A percentile compares a stretch with the other conserved stretches of the same genome.
Evolutionary conservation across 2,888 invertebrate genomes (phyloP).

Genomic region (Theretra japonica): DNA sequence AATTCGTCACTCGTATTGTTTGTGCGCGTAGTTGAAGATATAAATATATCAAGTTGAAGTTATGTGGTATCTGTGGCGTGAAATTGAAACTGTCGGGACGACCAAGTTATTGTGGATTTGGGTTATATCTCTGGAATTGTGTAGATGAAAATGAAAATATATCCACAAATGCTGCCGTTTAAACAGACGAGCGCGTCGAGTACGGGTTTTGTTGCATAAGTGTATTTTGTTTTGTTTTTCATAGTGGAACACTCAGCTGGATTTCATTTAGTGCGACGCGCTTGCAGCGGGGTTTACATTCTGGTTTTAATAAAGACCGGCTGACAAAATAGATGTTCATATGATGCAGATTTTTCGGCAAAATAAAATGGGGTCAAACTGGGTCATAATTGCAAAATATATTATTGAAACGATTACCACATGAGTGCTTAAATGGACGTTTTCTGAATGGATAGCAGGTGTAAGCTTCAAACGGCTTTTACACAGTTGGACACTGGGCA

Average conservation of each 20-base stretch:
- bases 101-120: constrained; percentile 40
- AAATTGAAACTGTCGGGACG: constrained; percentile 50
- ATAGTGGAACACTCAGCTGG: not conserved
- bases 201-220: constrained; percentile 4
- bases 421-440: not conserved
- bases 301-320: not conserved
- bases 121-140: constrained; percentile 36
- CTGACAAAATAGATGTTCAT: not conserved
- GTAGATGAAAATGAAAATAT: constrained; percentile 31
- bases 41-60: constrained; percentile 28
- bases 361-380: too few relatives aligned
- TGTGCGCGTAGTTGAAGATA: not conserved
- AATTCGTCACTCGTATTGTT: not conserved
- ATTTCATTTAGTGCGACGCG: not conserved
- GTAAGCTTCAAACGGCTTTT: not conserved
- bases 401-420: too few relatives aligned
- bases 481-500: not conserved
- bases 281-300: not conserved
- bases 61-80: constrained; percentile 49
- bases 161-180: constrained; percentile 16
- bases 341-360: not conserved
- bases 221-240: constrained; percentile 19
- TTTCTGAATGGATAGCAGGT: not conserved
- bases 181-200: constrained; percentile 9
- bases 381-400: too few relatives aligned